Conservation (phyloP, 2,113 vertebrate species). For the Turdus rufiventris region DNA sequence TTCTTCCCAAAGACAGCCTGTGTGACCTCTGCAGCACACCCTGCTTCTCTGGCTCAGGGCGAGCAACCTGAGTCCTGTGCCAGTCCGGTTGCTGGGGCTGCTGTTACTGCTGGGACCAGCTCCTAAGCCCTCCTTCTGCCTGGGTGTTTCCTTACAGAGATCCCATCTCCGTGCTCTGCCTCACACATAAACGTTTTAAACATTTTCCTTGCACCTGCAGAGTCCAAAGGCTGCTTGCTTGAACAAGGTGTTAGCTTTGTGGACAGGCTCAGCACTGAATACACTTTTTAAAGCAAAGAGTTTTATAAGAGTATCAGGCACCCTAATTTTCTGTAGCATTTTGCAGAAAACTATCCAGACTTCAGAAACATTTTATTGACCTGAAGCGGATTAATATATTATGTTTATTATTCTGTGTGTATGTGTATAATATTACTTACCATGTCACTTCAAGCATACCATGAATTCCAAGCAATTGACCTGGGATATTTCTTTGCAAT, state of each 20-base stretch:
- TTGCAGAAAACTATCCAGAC: neutral
- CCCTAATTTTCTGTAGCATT: neutral
- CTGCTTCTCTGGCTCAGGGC: slow-evolving; percentile 15
- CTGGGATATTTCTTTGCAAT: neutral
- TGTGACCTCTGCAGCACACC: neutral
- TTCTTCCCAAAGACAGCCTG: neutral
- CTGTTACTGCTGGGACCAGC: neutral
- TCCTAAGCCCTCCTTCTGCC: neutral
- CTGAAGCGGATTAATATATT: neutral
- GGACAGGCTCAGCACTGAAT: neutral
- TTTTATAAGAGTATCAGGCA: neutral
- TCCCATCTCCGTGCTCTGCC: neutral
- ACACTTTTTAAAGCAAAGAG: neutral
- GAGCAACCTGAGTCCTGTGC: slow-evolving; percentile 25
- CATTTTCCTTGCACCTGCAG: neutral
- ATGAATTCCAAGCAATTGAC: neutral
- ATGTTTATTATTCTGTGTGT: neutral
- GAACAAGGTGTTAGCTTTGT: neutral
- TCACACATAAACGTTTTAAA: neutral
- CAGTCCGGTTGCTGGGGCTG: neutral
- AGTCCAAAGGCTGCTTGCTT: neutral
- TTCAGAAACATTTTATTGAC: neutral
- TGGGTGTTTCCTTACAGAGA: neutral
- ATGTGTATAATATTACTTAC: neutral
- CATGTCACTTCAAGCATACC: neutral